These are phyloP conservation scores for Eretmochelys imbricata DNA, from an alignment of 2,113 vertebrate genomes.

Conservation along the genomic window DNA sequence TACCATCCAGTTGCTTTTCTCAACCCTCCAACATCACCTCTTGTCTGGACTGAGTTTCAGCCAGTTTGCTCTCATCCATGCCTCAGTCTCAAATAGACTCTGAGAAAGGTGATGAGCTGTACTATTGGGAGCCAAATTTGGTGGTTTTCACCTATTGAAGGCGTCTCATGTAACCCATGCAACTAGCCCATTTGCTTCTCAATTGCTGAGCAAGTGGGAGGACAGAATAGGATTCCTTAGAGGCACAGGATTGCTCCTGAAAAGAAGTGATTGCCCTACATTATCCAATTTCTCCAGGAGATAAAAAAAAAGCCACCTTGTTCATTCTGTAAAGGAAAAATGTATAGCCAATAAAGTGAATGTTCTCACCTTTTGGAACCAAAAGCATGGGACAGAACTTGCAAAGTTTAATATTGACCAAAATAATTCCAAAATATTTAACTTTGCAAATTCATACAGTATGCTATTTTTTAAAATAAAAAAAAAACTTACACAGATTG, in stretches of 20 bases:
- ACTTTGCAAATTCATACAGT: neutral
- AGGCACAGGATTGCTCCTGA: neutral
- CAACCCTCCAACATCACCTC: neutral
- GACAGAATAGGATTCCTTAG: neutral
- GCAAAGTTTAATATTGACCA: neutral
- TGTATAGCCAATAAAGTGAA: neutral
- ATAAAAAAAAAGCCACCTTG: accelerated
- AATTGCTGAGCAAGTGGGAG: neutral
- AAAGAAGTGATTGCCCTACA: neutral
- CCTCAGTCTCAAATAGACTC: neutral
- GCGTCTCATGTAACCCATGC: neutral
- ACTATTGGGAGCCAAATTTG: neutral
- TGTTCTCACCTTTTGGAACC: neutral
- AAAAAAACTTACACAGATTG: neutral
- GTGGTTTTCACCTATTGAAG: neutral
- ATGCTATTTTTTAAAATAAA: neutral
- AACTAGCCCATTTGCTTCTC: neutral
- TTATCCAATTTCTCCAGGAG: neutral
- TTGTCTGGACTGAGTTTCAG: neutral
- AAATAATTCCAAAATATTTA: neutral
- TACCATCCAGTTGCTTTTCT: neutral
- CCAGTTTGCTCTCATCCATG: neutral
- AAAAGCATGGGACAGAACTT: neutral
- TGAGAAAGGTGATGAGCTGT: neutral
- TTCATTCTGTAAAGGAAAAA: neutral